Evolutionary conservation across 2,113 vertebrate genomes (phyloP), one percentile per base, ranked within the genome.

Genomic region (Lepisosteus osseus): DNA sequence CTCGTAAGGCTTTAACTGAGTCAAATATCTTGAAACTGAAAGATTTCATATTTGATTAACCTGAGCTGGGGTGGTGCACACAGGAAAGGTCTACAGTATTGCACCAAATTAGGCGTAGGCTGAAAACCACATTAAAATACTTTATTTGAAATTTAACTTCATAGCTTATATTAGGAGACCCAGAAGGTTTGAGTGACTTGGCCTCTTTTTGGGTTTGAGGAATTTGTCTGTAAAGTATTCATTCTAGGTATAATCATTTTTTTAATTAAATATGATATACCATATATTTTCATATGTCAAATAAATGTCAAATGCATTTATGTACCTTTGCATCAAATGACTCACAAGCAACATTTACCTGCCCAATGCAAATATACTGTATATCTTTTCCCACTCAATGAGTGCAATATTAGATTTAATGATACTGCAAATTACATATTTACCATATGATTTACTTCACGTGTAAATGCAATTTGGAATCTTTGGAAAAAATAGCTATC

Each of bases 1-100:
- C 51, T 29, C 63, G 56, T 76, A 80, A 82, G 69, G 71, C 70
- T 84, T 85, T 87, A 77, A 87, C 77, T 76, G 75, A 57, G 82
- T 80, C 77, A 76, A 72, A 51, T 69, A 8, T 80, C 81, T 55
- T 4, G 79, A 79, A 74, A 79, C 8, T 71, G 80, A 79, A 78
- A 81, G 77, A 68, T 75, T 71, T 71, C 43, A 66, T 8, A 15
- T 79, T 59, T 74, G 79, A 83, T 74, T 79, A 65, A 69, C 1
- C 57, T 75, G 69, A 75, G 72, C 76, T 69, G 63, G 42, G 56
- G 44, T 72, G 61, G 51, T 68, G 66, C 64, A 76, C 78, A 73
- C 74, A 73, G 72, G 68, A 80, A 77, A 76, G 69, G 73, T 79
- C 69, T 74, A 68, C 67, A 75, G 72, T 12, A 51, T 78, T 64